Evolutionary conservation across 2,113 vertebrate species (phyloP), one percentile per base, ranked within the genome.

Genomic region (Dromas ardeola): DNA sequence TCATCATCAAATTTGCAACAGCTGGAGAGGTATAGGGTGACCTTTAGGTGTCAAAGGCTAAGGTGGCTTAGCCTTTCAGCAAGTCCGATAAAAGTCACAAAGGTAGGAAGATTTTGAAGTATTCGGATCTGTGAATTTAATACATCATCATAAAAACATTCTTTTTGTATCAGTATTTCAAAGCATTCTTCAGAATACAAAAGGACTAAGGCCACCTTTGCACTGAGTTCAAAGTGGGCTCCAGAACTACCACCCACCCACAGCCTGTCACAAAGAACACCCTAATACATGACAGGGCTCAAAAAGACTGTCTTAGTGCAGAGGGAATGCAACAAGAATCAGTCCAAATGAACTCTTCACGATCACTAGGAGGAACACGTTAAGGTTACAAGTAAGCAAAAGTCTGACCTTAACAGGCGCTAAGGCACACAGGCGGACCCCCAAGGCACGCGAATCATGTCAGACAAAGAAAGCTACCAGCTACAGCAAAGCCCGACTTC

Each of bases 401-500:
- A 61, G 26, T 16, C 38, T 42, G 73, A 90, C 85, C 15, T 36
- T 45, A 76, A 67, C 15, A 58, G 25, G n/a, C 2, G 2, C 38
- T 55, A 32, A 72, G 78, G 61, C 65, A 78, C 43, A 81, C 11
- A 25, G 38, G n/a, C 77, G 49, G 29, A 45, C 47, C 10, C 10
- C 55, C 3, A 9, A 76, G 30, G 30, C 45, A 77, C 3, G 0
- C 0, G 0, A 13, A 86, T 53, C 16, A 29, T 3, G 13, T 25
- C 62, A 77, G 34, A 50, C 8, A 3, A 67, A 66, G 56, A 42
- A 56, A 70, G 47, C 22, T 47, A 56, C 47, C 5, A 8, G 52
- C 65, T 93, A 45, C 32, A 73, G 50, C 53, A 66, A 79, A 91
- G 38, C 32, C 49, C 36, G 8, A 27, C 26, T 81, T 70, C 23